Base-by-base conservation (phyloP, 1,140 invertebrate species). In the Zaprionus taronus region DNA sequence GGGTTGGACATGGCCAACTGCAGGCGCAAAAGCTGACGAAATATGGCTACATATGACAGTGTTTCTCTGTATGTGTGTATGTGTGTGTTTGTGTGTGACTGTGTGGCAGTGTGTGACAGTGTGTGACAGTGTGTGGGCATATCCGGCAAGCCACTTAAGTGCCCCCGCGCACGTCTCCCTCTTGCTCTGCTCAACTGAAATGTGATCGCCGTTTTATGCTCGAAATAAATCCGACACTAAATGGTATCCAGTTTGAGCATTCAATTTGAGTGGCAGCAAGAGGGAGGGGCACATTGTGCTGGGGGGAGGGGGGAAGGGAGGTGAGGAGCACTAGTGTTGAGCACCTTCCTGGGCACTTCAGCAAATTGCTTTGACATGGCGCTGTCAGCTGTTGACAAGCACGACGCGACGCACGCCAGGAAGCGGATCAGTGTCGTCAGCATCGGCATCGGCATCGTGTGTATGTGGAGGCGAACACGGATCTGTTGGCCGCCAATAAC, bases 331-430 rank as follows among this genome's bases (percentile, higher is more conserved):
- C 2, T 3, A n/a, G 77, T 66, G 56, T 61, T 57, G 71, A 77
- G 78, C 86, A 81, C 76, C 78, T 80, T 76, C 55, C 47, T 62
- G 55, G 69, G 73, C 47, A 20, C 47, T 63, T 44, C 51, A 79
- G 89, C 89, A 91, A 91, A 91, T 91, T 91, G 89, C 81, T 81
- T 57, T 91, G 89, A 91, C 89, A 91, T 82, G 79, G 53, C 66
- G 81, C 81, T 91, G 89, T 91, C 89, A 91, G 89, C 89, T 91
- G 89, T 66, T 91, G 87, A 91, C 89, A 91, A 84, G 83, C 85
- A 66, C 79, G 70, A 83, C 77, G 65, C 57, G 44, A 60, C 72
- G 22, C 49, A 24, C 56, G 80, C 80, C 84, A 90, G 84, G 84
- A 89, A 89, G 67, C 84, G 72, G 84, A 89, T 90, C 84, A 79